Percentiles rank a stretch among this genome's conserved stretches.
These are phyloP conservation scores for Isurus oxyrinchus DNA, from an alignment of 2,113 vertebrate species.

Conservation along the genomic window DNA sequence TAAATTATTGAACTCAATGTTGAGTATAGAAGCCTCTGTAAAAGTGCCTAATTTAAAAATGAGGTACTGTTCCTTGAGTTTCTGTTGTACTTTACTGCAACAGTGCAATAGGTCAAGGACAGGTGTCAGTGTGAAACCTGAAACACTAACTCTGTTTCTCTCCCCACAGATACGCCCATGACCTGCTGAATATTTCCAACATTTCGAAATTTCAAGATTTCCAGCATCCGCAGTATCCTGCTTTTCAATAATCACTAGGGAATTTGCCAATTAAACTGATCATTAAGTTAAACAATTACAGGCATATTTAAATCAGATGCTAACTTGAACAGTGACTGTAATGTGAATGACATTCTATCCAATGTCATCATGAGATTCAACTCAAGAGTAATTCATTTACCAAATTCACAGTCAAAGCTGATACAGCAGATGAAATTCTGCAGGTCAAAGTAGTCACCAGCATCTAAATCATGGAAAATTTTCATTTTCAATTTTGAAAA, in stretches of 20 bases:
- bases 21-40: too few species aligned
- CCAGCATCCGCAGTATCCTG: too few species aligned
- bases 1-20: too few species aligned
- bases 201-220: too few species aligned
- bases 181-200: too few species aligned
- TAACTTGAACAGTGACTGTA: neutral
- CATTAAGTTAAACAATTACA: neutral
- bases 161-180: too few species aligned
- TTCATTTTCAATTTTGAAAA: neutral
- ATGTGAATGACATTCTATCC: neutral
- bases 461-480: neutral
- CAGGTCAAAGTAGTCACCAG: neutral
- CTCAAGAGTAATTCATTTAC: neutral
- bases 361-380: neutral
- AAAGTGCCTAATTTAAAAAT: too few species aligned
- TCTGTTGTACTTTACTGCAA: too few species aligned
- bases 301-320: neutral
- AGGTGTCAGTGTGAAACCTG: too few species aligned
- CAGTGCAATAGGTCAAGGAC: too few species aligned
- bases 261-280: neutral
- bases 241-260: neutral
- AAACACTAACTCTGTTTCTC: too few species aligned
- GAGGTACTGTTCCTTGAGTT: too few species aligned
- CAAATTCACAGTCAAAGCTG: neutral
- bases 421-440: neutral